These are phyloP conservation scores for Mythimna lalbum DNA, from an alignment of 2,888 invertebrate species.

Conservation along the genomic window DNA sequence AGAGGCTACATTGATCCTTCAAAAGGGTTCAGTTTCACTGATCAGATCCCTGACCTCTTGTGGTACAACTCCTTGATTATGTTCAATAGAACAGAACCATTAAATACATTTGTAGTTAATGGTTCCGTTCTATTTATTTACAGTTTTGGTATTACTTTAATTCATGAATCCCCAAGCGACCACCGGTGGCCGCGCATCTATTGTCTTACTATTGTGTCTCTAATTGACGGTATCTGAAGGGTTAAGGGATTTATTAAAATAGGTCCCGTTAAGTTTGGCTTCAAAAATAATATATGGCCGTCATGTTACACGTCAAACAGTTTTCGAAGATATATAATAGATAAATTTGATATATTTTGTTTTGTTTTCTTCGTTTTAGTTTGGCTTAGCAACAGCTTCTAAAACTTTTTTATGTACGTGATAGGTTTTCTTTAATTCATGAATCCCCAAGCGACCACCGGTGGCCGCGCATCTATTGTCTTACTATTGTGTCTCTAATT, in stretches of 20 bases:
- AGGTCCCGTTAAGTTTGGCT: background rate
- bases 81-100: constrained; percentile 3
- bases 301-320: constrained; percentile 23
- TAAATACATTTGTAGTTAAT: too few species aligned
- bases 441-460: too few species aligned
- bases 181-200: too few species aligned
- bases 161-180: too few species aligned
- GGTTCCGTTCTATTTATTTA: too few species aligned
- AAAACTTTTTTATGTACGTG: constrained; percentile 9
- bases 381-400: background rate
- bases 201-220: too few species aligned
- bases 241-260: too few species aligned
- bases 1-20: constrained; percentile 15
- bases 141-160: too few species aligned
- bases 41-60: constrained; percentile 2
- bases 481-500: too few species aligned
- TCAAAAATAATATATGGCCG: background rate
- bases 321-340: constrained; percentile 8
- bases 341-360: constrained; percentile 12
- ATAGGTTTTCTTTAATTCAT: background rate
- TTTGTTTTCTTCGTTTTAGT: background rate
- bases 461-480: too few species aligned
- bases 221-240: too few species aligned
- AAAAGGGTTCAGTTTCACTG: constrained; percentile 13
- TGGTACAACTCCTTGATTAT: constrained; percentile 2